Evolutionary conservation across 2,113 vertebrate genomes (phyloP).

Genomic region (Oceanites oceanicus): DNA sequence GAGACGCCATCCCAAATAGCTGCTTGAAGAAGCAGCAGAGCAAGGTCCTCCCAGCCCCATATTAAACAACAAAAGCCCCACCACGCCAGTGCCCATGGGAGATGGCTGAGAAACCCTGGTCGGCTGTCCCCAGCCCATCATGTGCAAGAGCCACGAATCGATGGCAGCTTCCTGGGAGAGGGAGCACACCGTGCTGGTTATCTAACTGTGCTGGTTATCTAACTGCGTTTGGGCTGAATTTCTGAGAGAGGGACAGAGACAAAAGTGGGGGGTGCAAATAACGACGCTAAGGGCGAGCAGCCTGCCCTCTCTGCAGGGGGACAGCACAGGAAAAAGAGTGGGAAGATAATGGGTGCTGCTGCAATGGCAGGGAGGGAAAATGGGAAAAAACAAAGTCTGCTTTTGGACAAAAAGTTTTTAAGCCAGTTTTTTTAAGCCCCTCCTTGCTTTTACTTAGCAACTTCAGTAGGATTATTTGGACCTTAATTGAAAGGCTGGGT

Average conservation of each 20-base stretch:
- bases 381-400: neutral
- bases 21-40: neutral
- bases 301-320: neutral
- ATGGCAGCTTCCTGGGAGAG: neutral
- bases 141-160: neutral
- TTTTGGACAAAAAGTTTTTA: neutral
- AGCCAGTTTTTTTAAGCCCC: neutral
- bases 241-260: neutral
- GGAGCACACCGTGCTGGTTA: neutral
- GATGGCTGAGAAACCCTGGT: neutral
- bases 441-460: neutral
- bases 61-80: neutral
- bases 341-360: neutral
- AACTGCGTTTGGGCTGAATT: neutral
- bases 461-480: neutral
- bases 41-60: neutral
- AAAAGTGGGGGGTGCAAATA: neutral
- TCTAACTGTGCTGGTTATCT: neutral
- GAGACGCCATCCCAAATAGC: neutral
- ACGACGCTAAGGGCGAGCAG: neutral
- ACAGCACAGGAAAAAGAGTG: neutral
- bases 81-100: fast-evolving
- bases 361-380: neutral
- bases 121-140: neutral
- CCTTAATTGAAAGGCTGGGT: neutral